phyloP scores from a whole-genome alignment of 2,888 invertebrate genomes.

The Brenthis daphne region DNA sequence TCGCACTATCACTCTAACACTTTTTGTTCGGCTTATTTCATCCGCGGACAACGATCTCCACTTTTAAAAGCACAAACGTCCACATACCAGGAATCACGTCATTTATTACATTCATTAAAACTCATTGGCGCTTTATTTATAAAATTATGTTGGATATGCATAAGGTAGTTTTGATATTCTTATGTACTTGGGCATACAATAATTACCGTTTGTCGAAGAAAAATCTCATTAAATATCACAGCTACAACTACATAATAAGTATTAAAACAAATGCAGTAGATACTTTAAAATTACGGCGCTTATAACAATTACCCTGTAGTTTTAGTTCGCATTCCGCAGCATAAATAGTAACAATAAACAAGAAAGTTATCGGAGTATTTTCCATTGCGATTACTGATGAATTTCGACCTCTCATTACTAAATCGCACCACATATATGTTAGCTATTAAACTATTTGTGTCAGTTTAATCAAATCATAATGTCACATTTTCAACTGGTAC shows the following conservation, averaged over 20 bases:
- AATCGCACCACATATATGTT: slow-evolving; percentile 32
- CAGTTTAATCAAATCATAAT: slow-evolving; percentile 47
- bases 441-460: slow-evolving; percentile 39
- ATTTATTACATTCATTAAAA: slow-evolving; percentile 59
- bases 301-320: background rate
- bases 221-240: background rate
- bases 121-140: slow-evolving; percentile 55
- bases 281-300: background rate
- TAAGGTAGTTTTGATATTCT: slow-evolving; percentile 50
- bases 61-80: slow-evolving; percentile 43
- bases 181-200: background rate
- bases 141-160: slow-evolving; percentile 52
- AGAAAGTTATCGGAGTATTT: background rate
- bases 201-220: background rate
- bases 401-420: slow-evolving; percentile 28
- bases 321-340: background rate
- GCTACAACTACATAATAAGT: background rate
- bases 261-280: background rate
- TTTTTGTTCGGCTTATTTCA: slow-evolving; percentile 33
- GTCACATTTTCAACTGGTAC: slow-evolving; percentile 56
- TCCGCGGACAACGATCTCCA: slow-evolving; percentile 36
- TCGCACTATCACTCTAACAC: slow-evolving; percentile 52
- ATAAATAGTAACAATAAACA: slow-evolving; percentile 2
- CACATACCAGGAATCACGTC: slow-evolving; percentile 61
- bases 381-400: background rate